Percentiles rank a stretch among this genome's conserved stretches.
phyloP scores from a whole-genome alignment of 2,113 vertebrate genomes.

The Dasyprocta punctata region DNA sequence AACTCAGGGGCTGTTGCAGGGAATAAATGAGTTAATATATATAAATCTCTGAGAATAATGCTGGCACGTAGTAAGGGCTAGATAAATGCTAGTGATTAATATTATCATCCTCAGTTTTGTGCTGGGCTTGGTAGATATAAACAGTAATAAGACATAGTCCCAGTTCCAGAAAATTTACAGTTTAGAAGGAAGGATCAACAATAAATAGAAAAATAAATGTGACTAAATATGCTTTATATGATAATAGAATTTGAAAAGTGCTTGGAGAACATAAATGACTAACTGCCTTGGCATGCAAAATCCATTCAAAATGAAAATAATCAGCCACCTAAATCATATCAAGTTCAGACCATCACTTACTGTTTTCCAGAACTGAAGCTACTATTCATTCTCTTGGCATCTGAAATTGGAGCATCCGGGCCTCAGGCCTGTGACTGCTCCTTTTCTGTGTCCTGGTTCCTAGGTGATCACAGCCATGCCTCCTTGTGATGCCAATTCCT shows the following conservation, averaged over 20 bases:
- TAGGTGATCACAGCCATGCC: neutral
- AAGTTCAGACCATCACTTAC: neutral
- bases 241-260: constrained; percentile 67
- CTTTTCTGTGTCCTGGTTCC: neutral
- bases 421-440: neutral
- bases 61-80: neutral
- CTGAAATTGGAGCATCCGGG: neutral
- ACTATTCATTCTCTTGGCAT: neutral
- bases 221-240: constrained; percentile 14
- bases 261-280: constrained; percentile 58
- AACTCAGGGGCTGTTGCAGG: neutral
- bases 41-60: neutral
- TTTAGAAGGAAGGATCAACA: constrained; percentile 27
- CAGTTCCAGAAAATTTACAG: constrained; percentile 48
- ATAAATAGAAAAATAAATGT: constrained; percentile 60
- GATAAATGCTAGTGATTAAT: constrained; percentile 25
- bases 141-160: constrained; percentile 30
- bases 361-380: neutral
- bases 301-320: constrained; percentile 57
- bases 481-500: neutral
- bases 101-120: constrained; percentile 4
- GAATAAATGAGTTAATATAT: neutral
- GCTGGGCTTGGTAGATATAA: neutral
- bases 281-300: constrained; percentile 49
- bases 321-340: constrained; percentile 40